Conservation (phyloP, 1,140 invertebrate genomes). For the Triops cancriformis region DNA sequence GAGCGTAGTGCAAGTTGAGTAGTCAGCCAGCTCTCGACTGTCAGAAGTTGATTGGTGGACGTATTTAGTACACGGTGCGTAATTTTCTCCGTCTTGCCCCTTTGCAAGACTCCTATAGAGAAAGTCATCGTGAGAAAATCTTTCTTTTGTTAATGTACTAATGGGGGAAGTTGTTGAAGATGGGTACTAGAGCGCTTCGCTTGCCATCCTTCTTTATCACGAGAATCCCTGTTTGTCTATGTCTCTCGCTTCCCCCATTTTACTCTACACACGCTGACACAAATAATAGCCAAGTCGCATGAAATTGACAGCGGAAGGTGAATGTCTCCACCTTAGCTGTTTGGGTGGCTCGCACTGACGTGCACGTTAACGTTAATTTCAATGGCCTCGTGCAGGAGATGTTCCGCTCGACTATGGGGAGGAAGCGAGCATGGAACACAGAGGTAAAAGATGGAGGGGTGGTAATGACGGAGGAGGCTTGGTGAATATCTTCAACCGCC, state of each 20-base stretch:
- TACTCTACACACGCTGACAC: neutral
- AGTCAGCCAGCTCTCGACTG: no score
- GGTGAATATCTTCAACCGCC: neutral
- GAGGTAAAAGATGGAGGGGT: neutral
- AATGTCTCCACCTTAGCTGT: neutral
- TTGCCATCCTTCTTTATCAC: neutral
- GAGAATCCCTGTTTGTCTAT: neutral
- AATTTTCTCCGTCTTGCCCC: no score
- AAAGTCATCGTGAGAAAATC: neutral
- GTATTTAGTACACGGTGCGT: no score
- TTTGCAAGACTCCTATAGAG: no score
- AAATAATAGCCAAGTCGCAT: conserved; percentile 10
- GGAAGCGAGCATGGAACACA: neutral
- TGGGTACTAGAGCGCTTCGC: neutral
- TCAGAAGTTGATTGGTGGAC: no score
- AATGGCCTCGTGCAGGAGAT: neutral
- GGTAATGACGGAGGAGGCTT: neutral
- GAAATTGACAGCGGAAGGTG: conserved; percentile 12
- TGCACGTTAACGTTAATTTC: neutral
- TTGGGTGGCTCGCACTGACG: neutral
- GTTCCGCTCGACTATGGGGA: no score
- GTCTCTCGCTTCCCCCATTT: neutral
- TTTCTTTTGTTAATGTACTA: neutral
- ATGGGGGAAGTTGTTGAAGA: neutral
- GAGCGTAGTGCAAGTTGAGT: no score